Evolutionary conservation across 2,797 vertebrate genomes (phyloP).

Genomic region (Botia almorhae): DNA sequence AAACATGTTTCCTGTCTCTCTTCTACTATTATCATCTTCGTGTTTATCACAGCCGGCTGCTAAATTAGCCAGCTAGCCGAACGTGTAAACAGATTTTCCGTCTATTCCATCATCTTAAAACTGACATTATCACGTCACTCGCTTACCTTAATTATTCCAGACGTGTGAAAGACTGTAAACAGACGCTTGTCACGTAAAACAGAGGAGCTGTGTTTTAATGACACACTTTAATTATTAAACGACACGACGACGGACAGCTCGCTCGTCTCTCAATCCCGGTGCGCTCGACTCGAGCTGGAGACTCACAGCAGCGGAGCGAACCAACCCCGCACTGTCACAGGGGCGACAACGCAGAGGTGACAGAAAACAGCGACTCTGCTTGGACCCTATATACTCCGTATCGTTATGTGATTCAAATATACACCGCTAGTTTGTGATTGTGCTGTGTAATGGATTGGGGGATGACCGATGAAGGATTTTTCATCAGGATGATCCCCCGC

Average conservation of each 20-base stretch:
- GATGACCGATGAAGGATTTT: too few species aligned
- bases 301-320: conserved; percentile 74
- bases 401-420: not conserved
- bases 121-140: not conserved
- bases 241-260: conserved; percentile 29
- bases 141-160: conserved; percentile 37
- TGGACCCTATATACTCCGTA: not conserved
- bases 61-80: conserved; percentile 50
- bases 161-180: not conserved
- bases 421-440: rapidly evolving
- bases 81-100: conserved; percentile 68
- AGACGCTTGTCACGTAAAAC: conserved; percentile 10
- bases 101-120: not conserved
- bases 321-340: conserved; percentile 60
- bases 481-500: too few species aligned
- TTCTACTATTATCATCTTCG: not conserved
- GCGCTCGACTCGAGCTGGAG: conserved; percentile 59
- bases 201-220: not conserved
- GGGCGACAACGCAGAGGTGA: rapidly evolving
- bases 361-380: too few species aligned
- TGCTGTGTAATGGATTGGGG: too few species aligned
- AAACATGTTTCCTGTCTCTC: not conserved
- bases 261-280: conserved; percentile 54
- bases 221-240: conserved; percentile 14
- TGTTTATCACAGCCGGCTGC: conserved; percentile 35